These are phyloP conservation scores for Piscicola geometra DNA, from an alignment of 2,888 invertebrate genomes.

Conservation along the genomic window DNA sequence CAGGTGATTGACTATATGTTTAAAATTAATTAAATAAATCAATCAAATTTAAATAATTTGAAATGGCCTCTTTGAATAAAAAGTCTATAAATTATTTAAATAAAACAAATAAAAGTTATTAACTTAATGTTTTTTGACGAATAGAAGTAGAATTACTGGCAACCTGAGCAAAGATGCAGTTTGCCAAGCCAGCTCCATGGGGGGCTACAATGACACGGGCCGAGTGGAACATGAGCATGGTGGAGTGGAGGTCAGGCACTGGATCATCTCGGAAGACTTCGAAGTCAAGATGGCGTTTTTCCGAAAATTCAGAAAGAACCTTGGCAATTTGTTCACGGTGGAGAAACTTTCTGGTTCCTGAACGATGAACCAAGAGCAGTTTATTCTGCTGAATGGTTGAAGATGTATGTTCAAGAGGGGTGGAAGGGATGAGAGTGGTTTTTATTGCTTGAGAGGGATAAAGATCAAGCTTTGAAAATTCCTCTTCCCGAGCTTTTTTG, in stretches of 20 bases:
- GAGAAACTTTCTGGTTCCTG: slow-evolving; percentile 35
- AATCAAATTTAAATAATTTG: no score
- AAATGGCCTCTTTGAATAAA: no score
- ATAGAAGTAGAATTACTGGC: no score
- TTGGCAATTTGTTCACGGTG: slow-evolving; percentile 25
- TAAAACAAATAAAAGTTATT: no score
- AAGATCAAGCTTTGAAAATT: not conserved
- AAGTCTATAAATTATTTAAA: no score
- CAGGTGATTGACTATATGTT: no score
- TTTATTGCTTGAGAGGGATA: not conserved
- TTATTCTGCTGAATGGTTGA: slow-evolving; percentile 5
- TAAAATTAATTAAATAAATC: no score
- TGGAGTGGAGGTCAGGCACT: slow-evolving; percentile 36
- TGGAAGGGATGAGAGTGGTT: not conserved
- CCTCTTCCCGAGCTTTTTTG: not conserved
- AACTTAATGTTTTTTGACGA: no score
- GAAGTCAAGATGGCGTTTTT: slow-evolving; percentile 33
- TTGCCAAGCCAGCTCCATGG: slow-evolving; percentile 44
- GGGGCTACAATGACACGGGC: slow-evolving; percentile 43
- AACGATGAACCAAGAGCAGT: slow-evolving; percentile 37
- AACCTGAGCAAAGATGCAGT: slow-evolving; percentile 39
- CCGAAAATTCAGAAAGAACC: slow-evolving; percentile 30
- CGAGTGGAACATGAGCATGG: slow-evolving; percentile 40
- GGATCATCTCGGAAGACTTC: slow-evolving; percentile 40
- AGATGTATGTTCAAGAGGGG: not conserved